Conservation (phyloP, 2,888 invertebrate genomes). For the Parnassius orleans region DNA sequence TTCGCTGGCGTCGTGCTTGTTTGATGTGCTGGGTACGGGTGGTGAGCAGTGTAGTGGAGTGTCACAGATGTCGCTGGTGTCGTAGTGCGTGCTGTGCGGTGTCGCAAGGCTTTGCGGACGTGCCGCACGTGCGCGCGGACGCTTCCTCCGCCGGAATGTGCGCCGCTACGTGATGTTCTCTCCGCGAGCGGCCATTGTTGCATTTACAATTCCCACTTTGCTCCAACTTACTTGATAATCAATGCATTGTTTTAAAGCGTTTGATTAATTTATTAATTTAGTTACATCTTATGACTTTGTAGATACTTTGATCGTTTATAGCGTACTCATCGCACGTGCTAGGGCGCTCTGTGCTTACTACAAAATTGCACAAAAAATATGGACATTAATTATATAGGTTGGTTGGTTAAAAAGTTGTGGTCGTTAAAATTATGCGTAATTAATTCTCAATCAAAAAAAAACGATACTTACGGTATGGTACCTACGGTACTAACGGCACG, state of each 20-base stretch:
- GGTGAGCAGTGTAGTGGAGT: background rate
- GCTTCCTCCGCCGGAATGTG: slow-evolving; percentile 4
- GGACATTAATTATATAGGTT: too few species aligned
- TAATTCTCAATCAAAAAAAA: slow-evolving; percentile 6
- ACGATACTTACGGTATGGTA: background rate
- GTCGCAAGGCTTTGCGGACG: slow-evolving; percentile 23
- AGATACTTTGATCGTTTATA: too few species aligned
- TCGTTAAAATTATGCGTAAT: slow-evolving; percentile 8
- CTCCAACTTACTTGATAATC: background rate
- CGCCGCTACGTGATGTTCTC: background rate
- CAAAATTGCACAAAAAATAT: too few species aligned
- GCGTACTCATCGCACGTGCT: too few species aligned
- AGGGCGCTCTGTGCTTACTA: too few species aligned
- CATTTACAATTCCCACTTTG: background rate
- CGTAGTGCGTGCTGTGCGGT: slow-evolving; percentile 1
- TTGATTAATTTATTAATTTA: too few species aligned
- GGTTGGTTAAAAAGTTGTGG: background rate
- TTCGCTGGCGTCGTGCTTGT: background rate
- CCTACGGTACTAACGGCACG: background rate
- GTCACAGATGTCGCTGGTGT: background rate
- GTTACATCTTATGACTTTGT: too few species aligned
- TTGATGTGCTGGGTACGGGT: background rate
- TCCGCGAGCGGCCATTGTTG: background rate
- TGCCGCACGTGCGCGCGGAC: slow-evolving; percentile 19
- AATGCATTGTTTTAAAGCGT: background rate